Percentiles rank a stretch among this genome's conserved stretches.
Evolutionary conservation across 2,113 vertebrate species (phyloP).

Genomic region (Dolichallabes microphthalmus): DNA sequence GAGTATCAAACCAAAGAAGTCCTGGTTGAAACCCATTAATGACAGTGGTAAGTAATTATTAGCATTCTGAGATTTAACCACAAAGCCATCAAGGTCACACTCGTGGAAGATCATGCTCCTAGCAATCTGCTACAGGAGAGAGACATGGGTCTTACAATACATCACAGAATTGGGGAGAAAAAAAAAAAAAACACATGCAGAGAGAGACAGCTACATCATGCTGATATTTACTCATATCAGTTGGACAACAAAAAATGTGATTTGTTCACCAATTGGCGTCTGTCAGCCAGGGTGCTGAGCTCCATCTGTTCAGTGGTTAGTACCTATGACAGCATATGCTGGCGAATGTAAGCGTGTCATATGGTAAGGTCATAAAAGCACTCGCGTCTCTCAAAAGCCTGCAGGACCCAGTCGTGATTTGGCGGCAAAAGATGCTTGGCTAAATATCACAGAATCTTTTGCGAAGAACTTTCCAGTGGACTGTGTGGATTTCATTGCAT

Average conservation of each 20-base stretch:
- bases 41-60: background rate
- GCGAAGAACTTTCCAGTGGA: background rate
- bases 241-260: constrained; percentile 6
- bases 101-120: background rate
- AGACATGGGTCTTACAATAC: background rate
- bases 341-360: background rate
- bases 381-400: background rate
- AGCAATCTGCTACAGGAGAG: background rate
- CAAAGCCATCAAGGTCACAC: background rate
- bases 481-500: background rate
- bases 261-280: background rate
- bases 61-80: background rate
- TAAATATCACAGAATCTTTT: background rate
- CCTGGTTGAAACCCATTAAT: background rate
- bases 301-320: constrained; percentile 8
- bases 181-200: background rate
- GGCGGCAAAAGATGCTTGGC: background rate
- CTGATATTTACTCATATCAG: constrained; percentile 1
- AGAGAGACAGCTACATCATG: no score
- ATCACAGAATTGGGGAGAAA: background rate
- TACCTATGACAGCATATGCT: constrained; percentile 6
- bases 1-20: background rate
- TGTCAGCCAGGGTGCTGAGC: background rate
- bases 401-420: background rate
- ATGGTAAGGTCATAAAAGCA: constrained; percentile 2